Conservation (phyloP, 1,140 invertebrate species). For the Phortica variegata region DNA sequence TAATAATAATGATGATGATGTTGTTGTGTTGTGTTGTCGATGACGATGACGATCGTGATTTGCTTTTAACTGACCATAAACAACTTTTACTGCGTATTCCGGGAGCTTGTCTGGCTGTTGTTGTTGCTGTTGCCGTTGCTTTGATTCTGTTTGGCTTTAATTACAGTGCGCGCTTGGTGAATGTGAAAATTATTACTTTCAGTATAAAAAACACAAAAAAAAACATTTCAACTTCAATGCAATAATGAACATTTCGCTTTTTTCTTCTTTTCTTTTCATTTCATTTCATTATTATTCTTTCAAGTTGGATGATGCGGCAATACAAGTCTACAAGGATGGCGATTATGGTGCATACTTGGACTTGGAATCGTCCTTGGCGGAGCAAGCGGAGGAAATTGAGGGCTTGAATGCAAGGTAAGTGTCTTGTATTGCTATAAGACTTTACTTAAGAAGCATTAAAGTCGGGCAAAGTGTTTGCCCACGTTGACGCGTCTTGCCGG, state of each 20-base stretch:
- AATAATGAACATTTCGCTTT: constrained; percentile 2
- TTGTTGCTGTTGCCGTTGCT: constrained; percentile 19
- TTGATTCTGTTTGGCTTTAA: constrained; percentile 41
- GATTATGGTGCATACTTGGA: constrained; percentile 96
- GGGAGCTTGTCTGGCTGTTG: constrained; percentile 23
- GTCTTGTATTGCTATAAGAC: constrained; percentile 35
- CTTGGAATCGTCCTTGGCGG: constrained; percentile 89
- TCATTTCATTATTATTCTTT: constrained; percentile 51
- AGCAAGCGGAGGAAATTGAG: constrained; percentile 94
- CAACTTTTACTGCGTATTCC: constrained; percentile 53
- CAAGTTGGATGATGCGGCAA: constrained; percentile 92
- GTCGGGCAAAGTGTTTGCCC: no score
- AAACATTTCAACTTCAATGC: no score
- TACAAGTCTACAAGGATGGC: constrained; percentile 94
- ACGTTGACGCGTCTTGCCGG: no score
- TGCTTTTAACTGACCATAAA: constrained; percentile 26
- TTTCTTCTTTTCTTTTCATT: constrained; percentile 4
- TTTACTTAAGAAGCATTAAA: no score
- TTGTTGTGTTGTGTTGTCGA: no score
- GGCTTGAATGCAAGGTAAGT: constrained; percentile 91
- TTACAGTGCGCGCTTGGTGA: no score
- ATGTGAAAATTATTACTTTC: no score
- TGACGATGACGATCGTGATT: no score
- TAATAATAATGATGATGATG: no score
- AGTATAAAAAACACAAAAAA: no score